Evolutionary conservation across 2,797 vertebrate genomes (phyloP).

Genomic region (Chelon labrosus): DNA sequence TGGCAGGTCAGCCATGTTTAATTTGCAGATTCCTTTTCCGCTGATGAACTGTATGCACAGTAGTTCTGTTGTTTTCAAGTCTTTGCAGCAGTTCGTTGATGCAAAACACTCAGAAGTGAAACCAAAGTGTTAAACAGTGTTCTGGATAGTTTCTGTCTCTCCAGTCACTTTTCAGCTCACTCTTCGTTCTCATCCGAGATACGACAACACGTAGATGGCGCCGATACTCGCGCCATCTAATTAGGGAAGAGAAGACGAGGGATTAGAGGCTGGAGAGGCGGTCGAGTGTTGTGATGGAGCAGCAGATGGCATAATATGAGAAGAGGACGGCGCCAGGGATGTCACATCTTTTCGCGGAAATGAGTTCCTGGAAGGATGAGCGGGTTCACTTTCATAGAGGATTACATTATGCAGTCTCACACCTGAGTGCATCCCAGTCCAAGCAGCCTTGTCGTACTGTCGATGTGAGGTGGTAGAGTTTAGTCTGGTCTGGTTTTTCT

Average conservation of each 20-base stretch:
- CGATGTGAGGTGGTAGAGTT: not conserved
- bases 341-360: conserved; percentile 23
- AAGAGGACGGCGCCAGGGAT: conserved; percentile 15
- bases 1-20: conserved; percentile 26
- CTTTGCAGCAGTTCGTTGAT: not conserved
- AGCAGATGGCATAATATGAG: conserved; percentile 49
- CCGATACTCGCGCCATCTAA: conserved; percentile 45
- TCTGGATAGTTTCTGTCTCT: not conserved
- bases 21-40: conserved; percentile 37
- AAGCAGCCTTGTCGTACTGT: conserved; percentile 6
- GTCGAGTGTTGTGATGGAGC: conserved; percentile 28
- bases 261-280: conserved; percentile 45
- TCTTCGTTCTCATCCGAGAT: conserved; percentile 9
- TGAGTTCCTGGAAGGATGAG: conserved; percentile 1
- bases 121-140: not conserved
- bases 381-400: conserved; percentile 26
- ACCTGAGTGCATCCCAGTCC: conserved; percentile 36
- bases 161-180: too few species aligned
- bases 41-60: conserved; percentile 9
- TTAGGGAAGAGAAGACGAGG: conserved; percentile 28
- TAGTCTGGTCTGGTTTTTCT: too few species aligned
- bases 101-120: not conserved
- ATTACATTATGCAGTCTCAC: conserved; percentile 56
- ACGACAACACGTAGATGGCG: conserved; percentile 22
- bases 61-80: not conserved